Conservation (phyloP, 2,797 vertebrate species). For the Mormyrops attenuatus region DNA sequence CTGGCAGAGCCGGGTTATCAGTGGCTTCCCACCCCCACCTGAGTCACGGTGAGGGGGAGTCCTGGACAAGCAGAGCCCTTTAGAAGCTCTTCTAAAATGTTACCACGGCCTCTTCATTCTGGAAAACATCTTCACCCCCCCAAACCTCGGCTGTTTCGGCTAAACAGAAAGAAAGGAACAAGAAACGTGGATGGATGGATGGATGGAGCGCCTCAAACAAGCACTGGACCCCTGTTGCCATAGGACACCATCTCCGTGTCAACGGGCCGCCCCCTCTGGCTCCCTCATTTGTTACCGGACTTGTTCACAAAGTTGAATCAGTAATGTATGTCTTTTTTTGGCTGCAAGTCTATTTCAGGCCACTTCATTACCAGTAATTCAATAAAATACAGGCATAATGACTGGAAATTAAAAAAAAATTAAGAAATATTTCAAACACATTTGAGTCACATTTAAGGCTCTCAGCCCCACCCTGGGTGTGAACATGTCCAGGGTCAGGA, state of each 20-base stretch:
- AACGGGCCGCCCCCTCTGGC: slow-evolving; percentile 45
- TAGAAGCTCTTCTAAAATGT: neutral
- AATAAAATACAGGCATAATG: slow-evolving; percentile 18
- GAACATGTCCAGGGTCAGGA: slow-evolving; percentile 1
- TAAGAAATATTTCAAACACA: slow-evolving; percentile 30
- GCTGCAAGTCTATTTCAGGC: slow-evolving; percentile 11
- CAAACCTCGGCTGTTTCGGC: slow-evolving; percentile 36
- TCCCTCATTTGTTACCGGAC: slow-evolving; percentile 19
- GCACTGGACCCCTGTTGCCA: slow-evolving; percentile 55
- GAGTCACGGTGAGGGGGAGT: neutral
- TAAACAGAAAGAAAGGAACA: slow-evolving; percentile 42
- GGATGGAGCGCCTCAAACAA: neutral
- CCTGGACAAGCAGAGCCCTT: neutral
- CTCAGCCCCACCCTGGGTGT: slow-evolving; percentile 19
- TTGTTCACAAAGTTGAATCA: slow-evolving; percentile 7
- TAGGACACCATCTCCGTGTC: slow-evolving; percentile 50
- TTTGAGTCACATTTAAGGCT: slow-evolving; percentile 20
- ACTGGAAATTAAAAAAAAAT: slow-evolving; percentile 27
- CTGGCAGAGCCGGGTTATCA: neutral
- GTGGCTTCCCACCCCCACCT: neutral
- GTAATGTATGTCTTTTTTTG: slow-evolving; percentile 1
- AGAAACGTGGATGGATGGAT: neutral
- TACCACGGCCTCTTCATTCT: neutral
- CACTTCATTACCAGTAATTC: neutral
- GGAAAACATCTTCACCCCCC: neutral